A percentile compares a stretch with the other conserved stretches of the same genome.
Conservation (phyloP, 1,140 invertebrate species). For the Orius laevigatus region DNA sequence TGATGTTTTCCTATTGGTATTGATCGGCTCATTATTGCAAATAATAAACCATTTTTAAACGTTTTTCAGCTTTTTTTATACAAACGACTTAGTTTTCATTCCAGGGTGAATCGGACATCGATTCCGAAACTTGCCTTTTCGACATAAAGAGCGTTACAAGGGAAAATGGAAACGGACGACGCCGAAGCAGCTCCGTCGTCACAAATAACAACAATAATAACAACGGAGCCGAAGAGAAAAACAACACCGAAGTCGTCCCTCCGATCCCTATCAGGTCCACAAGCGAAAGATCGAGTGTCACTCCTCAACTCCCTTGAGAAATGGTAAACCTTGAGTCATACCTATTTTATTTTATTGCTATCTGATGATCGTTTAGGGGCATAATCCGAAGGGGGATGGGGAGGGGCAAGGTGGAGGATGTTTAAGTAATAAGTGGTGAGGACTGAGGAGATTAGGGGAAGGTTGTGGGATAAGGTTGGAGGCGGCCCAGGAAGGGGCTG, state of each 20-base stretch:
- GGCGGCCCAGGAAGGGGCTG: no score
- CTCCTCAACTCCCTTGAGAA: slow-evolving; percentile 20
- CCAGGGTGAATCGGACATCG: slow-evolving; percentile 42
- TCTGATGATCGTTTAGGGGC: no score
- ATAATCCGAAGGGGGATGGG: no score
- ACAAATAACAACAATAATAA: slow-evolving; percentile 35
- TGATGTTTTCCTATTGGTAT: no score
- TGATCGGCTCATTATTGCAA: no score
- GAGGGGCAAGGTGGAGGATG: neutral
- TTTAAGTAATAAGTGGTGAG: no score
- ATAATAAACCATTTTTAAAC: no score
- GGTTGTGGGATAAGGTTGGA: no score
- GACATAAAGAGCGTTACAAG: slow-evolving; percentile 34
- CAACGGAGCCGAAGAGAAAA: slow-evolving; percentile 11
- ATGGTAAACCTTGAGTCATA: neutral
- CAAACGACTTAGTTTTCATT: slow-evolving; percentile 16
- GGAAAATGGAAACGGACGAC: slow-evolving; percentile 24
- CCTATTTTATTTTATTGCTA: no score
- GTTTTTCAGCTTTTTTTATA: neutral
- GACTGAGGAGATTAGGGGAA: no score
- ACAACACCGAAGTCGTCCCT: slow-evolving; percentile 13
- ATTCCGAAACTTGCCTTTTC: slow-evolving; percentile 40
- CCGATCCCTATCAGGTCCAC: slow-evolving; percentile 20
- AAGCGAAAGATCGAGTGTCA: slow-evolving; percentile 19
- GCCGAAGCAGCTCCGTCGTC: slow-evolving; percentile 37